phyloP scores from a whole-genome alignment of 2,888 invertebrate genomes.

The Diaphora mendica region DNA sequence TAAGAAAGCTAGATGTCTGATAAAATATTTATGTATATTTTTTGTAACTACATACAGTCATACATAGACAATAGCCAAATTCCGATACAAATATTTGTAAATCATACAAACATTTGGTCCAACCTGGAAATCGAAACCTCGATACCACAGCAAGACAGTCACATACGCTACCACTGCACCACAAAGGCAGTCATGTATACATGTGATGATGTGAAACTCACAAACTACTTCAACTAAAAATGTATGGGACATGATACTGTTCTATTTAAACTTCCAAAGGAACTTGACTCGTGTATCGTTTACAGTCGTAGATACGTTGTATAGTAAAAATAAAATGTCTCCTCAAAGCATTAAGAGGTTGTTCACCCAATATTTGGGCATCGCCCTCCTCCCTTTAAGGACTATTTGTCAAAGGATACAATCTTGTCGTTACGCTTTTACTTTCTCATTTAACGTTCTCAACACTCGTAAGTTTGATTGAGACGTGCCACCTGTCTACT shows the following conservation, averaged over 20 bases:
- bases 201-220: constrained; percentile 3
- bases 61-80: no score
- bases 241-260: constrained; percentile 34
- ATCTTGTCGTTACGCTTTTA: constrained; percentile 63
- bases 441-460: constrained; percentile 61
- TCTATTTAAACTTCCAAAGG: constrained; percentile 40
- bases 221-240: constrained; percentile 36
- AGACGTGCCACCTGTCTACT: constrained; percentile 65
- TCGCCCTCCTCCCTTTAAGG: constrained; percentile 73
- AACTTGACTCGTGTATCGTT: constrained; percentile 47
- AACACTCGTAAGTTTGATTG: constrained; percentile 55
- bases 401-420: constrained; percentile 80
- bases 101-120: no score
- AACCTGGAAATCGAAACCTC: no score
- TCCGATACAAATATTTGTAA: no score
- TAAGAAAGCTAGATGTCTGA: no score
- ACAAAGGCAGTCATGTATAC: neutral
- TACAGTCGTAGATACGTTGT: constrained; percentile 64
- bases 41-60: no score
- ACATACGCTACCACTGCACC: no score
- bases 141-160: no score
- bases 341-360: constrained; percentile 83
- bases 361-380: constrained; percentile 85
- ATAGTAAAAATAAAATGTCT: constrained; percentile 86
- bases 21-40: no score